Percentiles rank a stretch among this genome's conserved stretches.
These are phyloP conservation scores for Stramonita haemastoma DNA, from an alignment of 2,888 invertebrate species.

Conservation along the genomic window DNA sequence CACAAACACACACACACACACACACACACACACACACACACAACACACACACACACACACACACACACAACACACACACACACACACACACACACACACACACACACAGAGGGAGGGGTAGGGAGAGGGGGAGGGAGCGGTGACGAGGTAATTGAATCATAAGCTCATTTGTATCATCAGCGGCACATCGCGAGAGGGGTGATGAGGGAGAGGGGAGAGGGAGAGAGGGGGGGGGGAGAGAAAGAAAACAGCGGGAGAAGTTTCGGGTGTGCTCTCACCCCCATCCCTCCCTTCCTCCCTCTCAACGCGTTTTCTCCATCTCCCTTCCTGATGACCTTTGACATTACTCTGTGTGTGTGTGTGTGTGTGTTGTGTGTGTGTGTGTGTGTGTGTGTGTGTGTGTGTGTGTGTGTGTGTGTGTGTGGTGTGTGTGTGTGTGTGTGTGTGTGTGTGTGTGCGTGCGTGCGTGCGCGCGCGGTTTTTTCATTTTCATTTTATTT, in stretches of 20 bases:
- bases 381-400: background rate
- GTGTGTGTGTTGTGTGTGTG: background rate
- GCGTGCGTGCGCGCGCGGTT: no score
- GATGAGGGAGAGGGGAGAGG: background rate
- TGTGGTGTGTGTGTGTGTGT: no score
- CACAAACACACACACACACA: no score
- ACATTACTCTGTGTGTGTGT: background rate
- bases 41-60: no score
- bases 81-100: background rate
- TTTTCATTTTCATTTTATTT: no score
- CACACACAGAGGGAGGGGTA: background rate
- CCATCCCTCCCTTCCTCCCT: background rate
- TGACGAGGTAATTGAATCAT: slow-evolving; percentile 18
- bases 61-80: no score
- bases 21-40: no score
- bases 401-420: no score
- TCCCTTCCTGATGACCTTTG: no score
- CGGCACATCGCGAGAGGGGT: background rate
- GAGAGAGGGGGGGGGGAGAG: background rate
- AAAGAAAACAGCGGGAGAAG: background rate
- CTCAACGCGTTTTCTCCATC: background rate
- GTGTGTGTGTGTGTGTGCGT: no score
- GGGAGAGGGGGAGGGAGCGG: background rate
- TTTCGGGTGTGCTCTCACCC: background rate
- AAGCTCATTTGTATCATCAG: slow-evolving; percentile 1